Evolutionary conservation across 2,888 invertebrate species (phyloP), one percentile per base, ranked within the genome.

Genomic region (Chaetogeoica ovagalla): DNA sequence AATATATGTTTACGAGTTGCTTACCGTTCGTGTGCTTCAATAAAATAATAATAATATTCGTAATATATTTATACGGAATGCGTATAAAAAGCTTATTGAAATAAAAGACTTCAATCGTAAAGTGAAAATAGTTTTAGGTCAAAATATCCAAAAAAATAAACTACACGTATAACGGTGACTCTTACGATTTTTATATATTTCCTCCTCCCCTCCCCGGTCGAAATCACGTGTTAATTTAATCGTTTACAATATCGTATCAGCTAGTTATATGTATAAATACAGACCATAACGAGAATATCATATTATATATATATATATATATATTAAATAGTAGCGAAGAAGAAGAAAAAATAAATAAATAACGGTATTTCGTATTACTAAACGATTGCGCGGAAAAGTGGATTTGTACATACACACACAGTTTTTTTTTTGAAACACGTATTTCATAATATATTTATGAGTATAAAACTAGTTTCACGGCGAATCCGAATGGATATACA

Each of bases 111-210:
- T 60, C 23, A 43, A 23, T 72, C 11, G 17, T 43, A 43, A 2
- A 30, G 30, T 30, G 43, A 23, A 60, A 59, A 60, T 13, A 8
- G 43, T 43, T 43, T 43, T 43, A 43, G 43, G 43, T 43, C 8
- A 9, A 39, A 65, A 65, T 19, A 2, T 65, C 30, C 17, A 30
- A 62, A 70, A 9, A 37, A 43, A 7, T 2, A 30, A 30, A 30
- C 30, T 30, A 30, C 15, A 59, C 9, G 15, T 30, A 9, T 52
- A 52, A 72, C 60, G 48, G 48, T 48, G 37, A 17, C 15, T 52
- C 17, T 48, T 8, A 62, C 30, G n/a, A 48, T 62, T 73, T 30
- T 62, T 48, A 7, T 15, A 73, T 30, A 73, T 60, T 71, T 62
- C 30, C 30, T n/a, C n/a, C 62, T 52, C 15, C 9, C n/a, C 30